Evolutionary conservation across 2,113 vertebrate genomes (phyloP), one percentile per base, ranked within the genome.

Genomic region (Thymallus thymallus): DNA sequence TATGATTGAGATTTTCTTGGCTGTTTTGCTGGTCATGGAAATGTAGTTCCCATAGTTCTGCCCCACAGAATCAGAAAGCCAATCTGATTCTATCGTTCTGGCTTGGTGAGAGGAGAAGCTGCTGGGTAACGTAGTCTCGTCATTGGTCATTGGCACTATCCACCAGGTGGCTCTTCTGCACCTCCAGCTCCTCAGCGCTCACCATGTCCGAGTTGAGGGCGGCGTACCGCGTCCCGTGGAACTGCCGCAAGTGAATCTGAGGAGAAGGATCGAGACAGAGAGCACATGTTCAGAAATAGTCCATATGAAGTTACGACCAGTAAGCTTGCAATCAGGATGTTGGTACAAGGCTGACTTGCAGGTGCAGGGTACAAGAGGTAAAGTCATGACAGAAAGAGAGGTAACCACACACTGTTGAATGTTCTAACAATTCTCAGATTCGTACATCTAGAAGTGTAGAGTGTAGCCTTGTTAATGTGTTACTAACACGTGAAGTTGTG

Each of bases 161-260:
- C 69, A 89, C 82, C 6, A 94, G 86, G 58, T 77, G 91, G 77
- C 90, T 88, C 79, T 94, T 95, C 70, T 98, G 97, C 16, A 97
- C 95, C 81, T 98, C 95, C 16, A 98, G 92, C 80, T 99, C 97
- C 84, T 99, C 97, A 0, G 94, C 93, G 0, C 94, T 98, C 75
- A 99, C 92, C 97, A 98, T 97, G 22, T 93, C 92, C 0, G 96
- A 95, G 77, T 94, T 96, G 3, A 99, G 98, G 75, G 98, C 97
- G 0, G 98, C 95, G 0, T 97, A 97, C 4, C 96, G 91, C 6
- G 96, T 99, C 24, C 97, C 97, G 0, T 98, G 97, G 88, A 98
- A 99, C 83, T 98, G 97, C 13, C 96, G 94, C 69, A 98, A 78
- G 58, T 99, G 97, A 80, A 99, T 98, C 97, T 99, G 86, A 10